Evolutionary conservation across 2,113 vertebrate species (phyloP).

Genomic region (Eulemur rufifrons): DNA sequence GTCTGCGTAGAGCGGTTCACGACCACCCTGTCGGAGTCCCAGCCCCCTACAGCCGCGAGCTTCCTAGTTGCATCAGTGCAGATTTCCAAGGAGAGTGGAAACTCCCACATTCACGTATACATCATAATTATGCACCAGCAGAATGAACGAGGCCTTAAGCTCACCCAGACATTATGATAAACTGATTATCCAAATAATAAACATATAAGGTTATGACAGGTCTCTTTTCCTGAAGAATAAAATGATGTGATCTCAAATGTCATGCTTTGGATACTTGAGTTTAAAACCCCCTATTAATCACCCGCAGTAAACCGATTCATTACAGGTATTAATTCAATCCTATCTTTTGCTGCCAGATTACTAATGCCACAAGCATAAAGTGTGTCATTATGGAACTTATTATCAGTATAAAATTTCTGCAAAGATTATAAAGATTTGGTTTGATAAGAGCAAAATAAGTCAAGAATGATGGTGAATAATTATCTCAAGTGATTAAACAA

Average conservation of each 20-base stretch:
- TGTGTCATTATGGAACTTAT: background rate
- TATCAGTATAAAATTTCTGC: background rate
- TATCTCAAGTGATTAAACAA: conserved; percentile 25
- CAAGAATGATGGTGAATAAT: background rate
- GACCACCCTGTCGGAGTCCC: rapidly evolving
- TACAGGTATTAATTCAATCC: conserved; percentile 70
- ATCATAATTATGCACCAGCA: too few relatives aligned
- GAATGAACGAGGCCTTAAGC: background rate
- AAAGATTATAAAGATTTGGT: background rate
- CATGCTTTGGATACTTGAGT: conserved; percentile 65
- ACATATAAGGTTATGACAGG: conserved; percentile 40
- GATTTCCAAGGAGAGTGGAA: background rate
- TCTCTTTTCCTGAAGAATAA: conserved; percentile 1
- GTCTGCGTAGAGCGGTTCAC: background rate
- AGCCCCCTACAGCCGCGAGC: rapidly evolving
- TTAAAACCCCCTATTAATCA: conserved; percentile 79
- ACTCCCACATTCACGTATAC: background rate
- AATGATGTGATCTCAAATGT: conserved; percentile 65
- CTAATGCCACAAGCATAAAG: background rate
- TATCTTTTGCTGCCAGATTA: conserved; percentile 14
- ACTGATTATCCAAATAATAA: conserved; percentile 52
- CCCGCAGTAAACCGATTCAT: conserved; percentile 70
- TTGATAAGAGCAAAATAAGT: conserved; percentile 12
- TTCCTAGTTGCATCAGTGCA: too few relatives aligned
- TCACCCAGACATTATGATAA: conserved; percentile 17